Percentiles rank a stretch among this genome's conserved stretches.
Evolutionary conservation across 2,888 invertebrate species (phyloP).

Genomic region (Paralinhomoeus sp.): DNA sequence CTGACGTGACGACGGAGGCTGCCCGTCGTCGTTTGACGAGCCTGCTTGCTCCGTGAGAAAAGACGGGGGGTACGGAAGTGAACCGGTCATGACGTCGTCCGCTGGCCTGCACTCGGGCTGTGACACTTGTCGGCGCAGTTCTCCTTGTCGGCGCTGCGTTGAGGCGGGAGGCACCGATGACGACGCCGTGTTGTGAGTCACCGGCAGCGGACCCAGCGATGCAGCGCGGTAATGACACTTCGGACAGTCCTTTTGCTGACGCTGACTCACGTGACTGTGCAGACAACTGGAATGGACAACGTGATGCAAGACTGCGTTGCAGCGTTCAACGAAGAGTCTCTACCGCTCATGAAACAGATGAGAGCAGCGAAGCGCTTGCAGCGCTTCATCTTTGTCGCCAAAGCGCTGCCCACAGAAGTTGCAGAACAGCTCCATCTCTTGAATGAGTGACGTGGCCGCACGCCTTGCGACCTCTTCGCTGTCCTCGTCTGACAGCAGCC

Average conservation of each 20-base stretch:
- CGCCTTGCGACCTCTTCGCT: conserved; percentile 20
- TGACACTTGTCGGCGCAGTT: too few relatives aligned
- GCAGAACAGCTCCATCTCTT: conserved; percentile 30
- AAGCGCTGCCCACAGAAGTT: conserved; percentile 29
- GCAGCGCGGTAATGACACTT: conserved; percentile 1
- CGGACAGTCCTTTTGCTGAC: conserved; percentile 2
- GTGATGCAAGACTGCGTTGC: neutral
- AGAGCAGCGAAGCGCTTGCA: conserved; percentile 24
- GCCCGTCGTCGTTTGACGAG: too few relatives aligned
- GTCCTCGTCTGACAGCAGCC: conserved; percentile 22
- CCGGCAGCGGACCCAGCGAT: neutral
- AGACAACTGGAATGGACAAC: conserved; percentile 1
- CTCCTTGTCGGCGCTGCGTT: too few relatives aligned
- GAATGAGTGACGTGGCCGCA: conserved; percentile 17
- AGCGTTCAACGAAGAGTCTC: neutral
- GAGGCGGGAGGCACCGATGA: too few relatives aligned
- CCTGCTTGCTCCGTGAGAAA: too few relatives aligned
- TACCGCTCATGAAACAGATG: conserved; percentile 24
- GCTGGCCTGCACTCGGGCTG: too few relatives aligned
- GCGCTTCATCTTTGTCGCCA: conserved; percentile 17
- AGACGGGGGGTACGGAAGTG: too few relatives aligned
- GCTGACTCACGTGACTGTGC: neutral
- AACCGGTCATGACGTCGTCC: too few relatives aligned
- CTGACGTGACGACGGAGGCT: too few relatives aligned
- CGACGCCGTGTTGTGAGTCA: neutral